Base-by-base conservation (phyloP, 2,888 invertebrate species). In the Hirtodrosophila alboralis region DNA sequence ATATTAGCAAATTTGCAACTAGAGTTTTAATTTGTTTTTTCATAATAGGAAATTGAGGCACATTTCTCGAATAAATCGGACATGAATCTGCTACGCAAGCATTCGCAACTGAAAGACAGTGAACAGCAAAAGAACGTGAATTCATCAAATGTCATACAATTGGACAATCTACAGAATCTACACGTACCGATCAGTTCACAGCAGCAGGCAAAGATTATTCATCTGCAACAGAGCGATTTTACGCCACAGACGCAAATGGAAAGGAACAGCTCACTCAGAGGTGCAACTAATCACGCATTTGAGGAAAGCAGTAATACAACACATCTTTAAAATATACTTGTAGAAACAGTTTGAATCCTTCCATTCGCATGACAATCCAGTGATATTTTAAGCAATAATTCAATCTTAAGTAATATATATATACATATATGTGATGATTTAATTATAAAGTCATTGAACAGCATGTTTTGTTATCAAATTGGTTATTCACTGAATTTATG, bases 1-100 rank as follows among this genome's bases (percentile, higher is more conserved):
- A 9, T 12, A 3, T 2, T n/a, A n/a, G n/a, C n/a, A n/a, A n/a
- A n/a, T n/a, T n/a, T n/a, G n/a, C n/a, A n/a, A n/a, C n/a, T n/a
- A n/a, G n/a, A n/a, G n/a, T n/a, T n/a, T n/a, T n/a, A n/a, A n/a
- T n/a, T n/a, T n/a, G n/a, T n/a, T n/a, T n/a, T n/a, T n/a, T 7
- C 2, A 7, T 51, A 65, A 10, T 41, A 89, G 89, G 89, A 89
- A 88, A 89, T 89, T 14, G 89, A 89, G 43, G 86, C 87, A 0
- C 89, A 87, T 40, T 89, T 89, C 57, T 89, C 89, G 1, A 89
- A 89, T 44, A 89, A 89, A 48, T 84, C 89, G 0, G 69, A 78
- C 5, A 45, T 75, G 45, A 88, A 87, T 74, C 71, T 88, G 10
- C 43, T 88, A 4, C 75, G 68, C 38, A 87, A 84, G 43, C 60